Percentiles rank a stretch among this genome's conserved stretches.
Evolutionary conservation across 2,797 vertebrate species (phyloP).

Genomic region (Peromyscus aztecus): DNA sequence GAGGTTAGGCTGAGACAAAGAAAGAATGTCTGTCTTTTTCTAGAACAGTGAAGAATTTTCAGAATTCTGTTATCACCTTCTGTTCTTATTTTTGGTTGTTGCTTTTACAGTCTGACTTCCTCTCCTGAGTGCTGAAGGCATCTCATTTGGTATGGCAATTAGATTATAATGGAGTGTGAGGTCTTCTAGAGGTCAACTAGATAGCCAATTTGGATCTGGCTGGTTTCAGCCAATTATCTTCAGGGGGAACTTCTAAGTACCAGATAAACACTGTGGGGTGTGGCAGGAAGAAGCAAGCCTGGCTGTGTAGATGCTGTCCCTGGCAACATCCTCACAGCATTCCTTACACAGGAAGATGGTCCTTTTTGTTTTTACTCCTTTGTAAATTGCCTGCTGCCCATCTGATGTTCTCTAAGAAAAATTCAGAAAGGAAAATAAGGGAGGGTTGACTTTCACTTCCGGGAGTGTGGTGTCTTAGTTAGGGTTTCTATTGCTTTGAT

Average conservation of each 20-base stretch:
- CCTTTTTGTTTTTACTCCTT: neutral
- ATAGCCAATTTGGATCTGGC: neutral
- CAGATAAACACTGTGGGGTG: neutral
- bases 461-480: neutral
- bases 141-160: neutral
- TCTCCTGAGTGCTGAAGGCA: neutral
- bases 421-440: neutral
- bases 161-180: neutral
- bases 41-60: neutral
- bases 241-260: neutral
- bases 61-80: neutral
- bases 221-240: neutral
- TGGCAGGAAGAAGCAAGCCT: neutral
- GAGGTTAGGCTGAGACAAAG: neutral
- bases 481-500: neutral
- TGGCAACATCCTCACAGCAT: neutral
- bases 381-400: neutral
- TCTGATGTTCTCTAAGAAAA: neutral
- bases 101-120: neutral
- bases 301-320: neutral
- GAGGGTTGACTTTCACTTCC: neutral
- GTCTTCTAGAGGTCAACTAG: neutral
- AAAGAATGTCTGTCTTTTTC: neutral
- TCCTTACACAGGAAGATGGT: neutral
- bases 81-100: neutral